A percentile compares a stretch with the other conserved stretches of the same genome.
Conservation (phyloP, 2,888 invertebrate genomes). For the Ichneumon xanthorius region DNA sequence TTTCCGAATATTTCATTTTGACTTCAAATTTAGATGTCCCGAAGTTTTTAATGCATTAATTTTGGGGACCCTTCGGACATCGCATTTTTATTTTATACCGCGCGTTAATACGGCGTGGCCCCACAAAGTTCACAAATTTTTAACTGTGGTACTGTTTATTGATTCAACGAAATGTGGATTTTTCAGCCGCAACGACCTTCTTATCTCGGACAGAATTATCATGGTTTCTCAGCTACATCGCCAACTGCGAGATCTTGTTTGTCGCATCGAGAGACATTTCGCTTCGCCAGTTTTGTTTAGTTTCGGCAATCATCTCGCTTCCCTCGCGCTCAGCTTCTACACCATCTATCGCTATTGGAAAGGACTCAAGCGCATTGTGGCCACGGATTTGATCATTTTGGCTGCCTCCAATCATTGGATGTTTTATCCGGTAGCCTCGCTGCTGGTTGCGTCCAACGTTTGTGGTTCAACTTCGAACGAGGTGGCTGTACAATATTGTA, state of each 20-base stretch:
- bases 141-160: neutral
- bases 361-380: neutral
- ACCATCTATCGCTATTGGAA: constrained; percentile 5
- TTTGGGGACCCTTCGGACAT: too few relatives aligned
- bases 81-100: too few relatives aligned
- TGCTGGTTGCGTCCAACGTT: constrained; percentile 9
- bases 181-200: neutral
- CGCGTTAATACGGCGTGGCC: too few relatives aligned
- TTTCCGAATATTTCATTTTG: too few relatives aligned
- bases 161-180: neutral
- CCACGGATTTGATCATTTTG: neutral
- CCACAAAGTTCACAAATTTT: too few relatives aligned
- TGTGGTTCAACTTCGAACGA: constrained; percentile 24
- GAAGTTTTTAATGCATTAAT: too few relatives aligned
- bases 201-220: constrained; percentile 22
- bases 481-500: neutral
- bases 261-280: constrained; percentile 13
- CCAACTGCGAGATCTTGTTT: constrained; percentile 33
- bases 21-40: too few relatives aligned
- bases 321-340: neutral
- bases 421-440: neutral
- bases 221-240: constrained; percentile 24
- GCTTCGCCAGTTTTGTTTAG: neutral
- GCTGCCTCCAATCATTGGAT: neutral
- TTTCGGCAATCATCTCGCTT: neutral